Base-by-base conservation (phyloP, 2,888 invertebrate genomes). In the Xylota sylvarum region DNA sequence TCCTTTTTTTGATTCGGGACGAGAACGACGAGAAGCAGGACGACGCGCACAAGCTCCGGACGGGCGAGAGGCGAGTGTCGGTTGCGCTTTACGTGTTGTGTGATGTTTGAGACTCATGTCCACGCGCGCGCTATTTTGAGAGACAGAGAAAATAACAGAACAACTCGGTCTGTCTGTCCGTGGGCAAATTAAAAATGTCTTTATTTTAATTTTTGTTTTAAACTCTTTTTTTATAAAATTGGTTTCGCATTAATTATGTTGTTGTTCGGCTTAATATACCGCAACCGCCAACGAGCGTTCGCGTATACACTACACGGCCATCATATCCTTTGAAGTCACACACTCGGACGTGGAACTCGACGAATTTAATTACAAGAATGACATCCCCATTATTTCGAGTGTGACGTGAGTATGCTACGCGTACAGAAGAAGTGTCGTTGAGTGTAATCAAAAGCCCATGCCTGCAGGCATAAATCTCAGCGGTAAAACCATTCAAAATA, bases 221-320 rank as follows among this genome's bases (percentile, higher is more conserved):
- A 81, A 67, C 56, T 72, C 50, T 55, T 81, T 55, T 81, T 85
- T 62, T 73, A 62, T 46, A 35, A 73, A 86, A 86, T 86, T 86
- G 86, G 86, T 86, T 86, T 86, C 86, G 86, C 86, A 82, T 82
- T 86, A 86, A 86, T 82, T 86, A 82, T 78, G 82, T 86, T 78
- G 77, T 86, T 77, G 73, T 73, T 82, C 62, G 43, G 82, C 67
- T 56, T 46, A 72, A 72, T 72, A 19, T 30, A 67, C 67, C 78
- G 50, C 73, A 78, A 50, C 35, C 46, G 77, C 23, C 30, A 43
- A 10, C 50, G 14, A 43, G n/a, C 19, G 10, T 17, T 48, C 19
- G 69, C 19, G 52, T 56, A 55, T 60, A 48, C 30, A 46, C 19
- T 60, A 48, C 30, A 46, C 19, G 46, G 30, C 55, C 55, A 52